Percentiles rank a stretch among this genome's conserved stretches.
These are phyloP conservation scores for Lasius fuliginosus DNA, from an alignment of 2,888 invertebrate genomes.

Conservation along the genomic window DNA sequence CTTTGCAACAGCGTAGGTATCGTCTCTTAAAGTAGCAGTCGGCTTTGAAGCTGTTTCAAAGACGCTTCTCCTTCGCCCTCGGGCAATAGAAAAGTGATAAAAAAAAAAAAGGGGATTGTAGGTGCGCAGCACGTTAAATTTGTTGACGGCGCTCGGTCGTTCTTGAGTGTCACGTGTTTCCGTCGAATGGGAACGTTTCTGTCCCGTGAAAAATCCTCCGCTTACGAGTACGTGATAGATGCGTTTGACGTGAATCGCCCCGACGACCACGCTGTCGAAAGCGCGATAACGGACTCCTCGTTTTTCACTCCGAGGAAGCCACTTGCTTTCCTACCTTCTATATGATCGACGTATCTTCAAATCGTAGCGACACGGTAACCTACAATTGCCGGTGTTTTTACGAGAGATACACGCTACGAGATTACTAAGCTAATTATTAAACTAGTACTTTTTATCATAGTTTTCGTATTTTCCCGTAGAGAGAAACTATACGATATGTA, in stretches of 20 bases:
- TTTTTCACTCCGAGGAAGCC: constrained; percentile 51
- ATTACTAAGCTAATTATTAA: constrained; percentile 23
- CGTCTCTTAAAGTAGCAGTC: constrained; percentile 45
- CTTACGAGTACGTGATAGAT: constrained; percentile 71
- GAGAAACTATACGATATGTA: constrained; percentile 8
- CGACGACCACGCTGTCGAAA: constrained; percentile 38
- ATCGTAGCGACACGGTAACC: constrained; percentile 24
- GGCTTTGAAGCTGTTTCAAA: constrained; percentile 58
- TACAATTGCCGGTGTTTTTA: not conserved
- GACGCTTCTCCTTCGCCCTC: constrained; percentile 48
- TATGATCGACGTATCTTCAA: constrained; percentile 51
- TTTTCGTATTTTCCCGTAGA: not conserved
- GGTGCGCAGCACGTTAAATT: constrained; percentile 64
- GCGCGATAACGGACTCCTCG: constrained; percentile 49
- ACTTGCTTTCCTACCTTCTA: constrained; percentile 18
- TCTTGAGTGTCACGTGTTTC: constrained; percentile 45
- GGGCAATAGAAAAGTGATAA: constrained; percentile 52
- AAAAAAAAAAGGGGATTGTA: constrained; percentile 48
- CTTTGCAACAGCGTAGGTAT: constrained; percentile 43
- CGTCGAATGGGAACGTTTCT: constrained; percentile 56
- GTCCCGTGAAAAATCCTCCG: constrained; percentile 70
- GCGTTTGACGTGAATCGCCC: constrained; percentile 68
- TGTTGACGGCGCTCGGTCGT: constrained; percentile 51
- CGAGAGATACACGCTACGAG: constrained; percentile 9
- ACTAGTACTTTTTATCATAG: not conserved